phyloP scores from a whole-genome alignment of 1,140 invertebrate species.

The Drosophila lini region DNA sequence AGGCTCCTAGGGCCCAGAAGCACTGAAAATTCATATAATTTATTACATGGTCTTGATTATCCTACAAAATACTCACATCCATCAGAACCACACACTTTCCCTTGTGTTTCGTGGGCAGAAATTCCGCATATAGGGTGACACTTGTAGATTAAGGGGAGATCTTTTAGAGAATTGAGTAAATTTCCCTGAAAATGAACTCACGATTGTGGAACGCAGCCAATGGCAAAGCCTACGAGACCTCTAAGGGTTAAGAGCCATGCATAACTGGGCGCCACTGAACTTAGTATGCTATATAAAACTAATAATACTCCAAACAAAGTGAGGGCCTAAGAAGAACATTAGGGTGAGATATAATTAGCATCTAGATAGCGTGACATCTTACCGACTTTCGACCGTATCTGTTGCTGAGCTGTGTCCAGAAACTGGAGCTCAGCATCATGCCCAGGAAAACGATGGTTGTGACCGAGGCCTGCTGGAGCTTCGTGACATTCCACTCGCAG shows the following conservation, averaged over 20 bases:
- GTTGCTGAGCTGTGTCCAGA: constrained; percentile 98
- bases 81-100: constrained; percentile 97
- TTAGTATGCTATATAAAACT: constrained; percentile 96
- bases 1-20: constrained; percentile 98
- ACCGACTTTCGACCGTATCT: constrained; percentile 96
- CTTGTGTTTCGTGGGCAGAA: constrained; percentile 95
- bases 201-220: constrained; percentile 98
- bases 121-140: constrained; percentile 98
- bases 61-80: constrained; percentile 89
- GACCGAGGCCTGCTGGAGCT: constrained; percentile 88
- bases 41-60: not conserved
- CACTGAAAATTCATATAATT: constrained; percentile 86
- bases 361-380: constrained; percentile 51
- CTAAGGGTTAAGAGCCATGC: constrained; percentile 95
- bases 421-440: constrained; percentile 98
- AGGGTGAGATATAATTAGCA: not conserved
- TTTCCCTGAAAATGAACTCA: constrained; percentile 85
- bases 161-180: not conserved
- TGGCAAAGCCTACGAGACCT: constrained; percentile 97
- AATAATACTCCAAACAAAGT: constrained; percentile 92
- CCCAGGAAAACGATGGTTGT: constrained; percentile 95
- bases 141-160: constrained; percentile 85
- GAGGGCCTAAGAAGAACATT: constrained; percentile 22
- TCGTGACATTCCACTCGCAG: constrained; percentile 96
- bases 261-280: constrained; percentile 95